Conservation (phyloP, 1,140 invertebrate species). For the Drosophila setifemur region DNA sequence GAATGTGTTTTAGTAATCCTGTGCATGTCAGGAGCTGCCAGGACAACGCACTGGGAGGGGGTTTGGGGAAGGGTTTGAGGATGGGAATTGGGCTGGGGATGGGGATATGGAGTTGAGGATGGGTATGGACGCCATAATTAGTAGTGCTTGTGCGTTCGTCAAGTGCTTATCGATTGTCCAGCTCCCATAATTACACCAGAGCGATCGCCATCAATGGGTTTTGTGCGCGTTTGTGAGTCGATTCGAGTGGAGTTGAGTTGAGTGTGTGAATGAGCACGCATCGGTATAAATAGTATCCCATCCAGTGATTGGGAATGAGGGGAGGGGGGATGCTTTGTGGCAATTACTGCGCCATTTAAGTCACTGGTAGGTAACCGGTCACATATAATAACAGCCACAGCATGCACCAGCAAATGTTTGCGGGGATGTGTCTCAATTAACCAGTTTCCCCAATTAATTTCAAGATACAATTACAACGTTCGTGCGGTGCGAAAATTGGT, state of each 20-base stretch:
- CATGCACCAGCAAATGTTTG: slow-evolving; percentile 7
- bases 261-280: slow-evolving; percentile 2
- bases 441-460: slow-evolving; percentile 14
- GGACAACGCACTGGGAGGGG: slow-evolving; percentile 15
- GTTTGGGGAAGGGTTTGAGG: too few relatives aligned
- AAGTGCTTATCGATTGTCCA: slow-evolving; percentile 50
- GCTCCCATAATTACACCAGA: slow-evolving; percentile 55
- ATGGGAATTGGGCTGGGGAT: too few relatives aligned
- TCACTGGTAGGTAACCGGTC: neutral
- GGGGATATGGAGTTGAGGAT: slow-evolving; percentile 17
- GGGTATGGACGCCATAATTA: slow-evolving; percentile 19
- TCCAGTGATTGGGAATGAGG: neutral
- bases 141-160: slow-evolving; percentile 8
- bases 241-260: too few relatives aligned
- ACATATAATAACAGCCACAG: neutral
- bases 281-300: neutral
- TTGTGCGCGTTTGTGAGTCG: neutral
- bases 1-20: slow-evolving; percentile 12
- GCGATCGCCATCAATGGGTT: slow-evolving; percentile 43
- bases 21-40: slow-evolving; percentile 28
- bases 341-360: slow-evolving; percentile 23
- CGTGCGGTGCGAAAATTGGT: too few relatives aligned
- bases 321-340: slow-evolving; percentile 13
- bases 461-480: too few relatives aligned
- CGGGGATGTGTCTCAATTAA: slow-evolving; percentile 5